Conservation (phyloP, 2,797 vertebrate species). For the Toxotes lorentzi region DNA sequence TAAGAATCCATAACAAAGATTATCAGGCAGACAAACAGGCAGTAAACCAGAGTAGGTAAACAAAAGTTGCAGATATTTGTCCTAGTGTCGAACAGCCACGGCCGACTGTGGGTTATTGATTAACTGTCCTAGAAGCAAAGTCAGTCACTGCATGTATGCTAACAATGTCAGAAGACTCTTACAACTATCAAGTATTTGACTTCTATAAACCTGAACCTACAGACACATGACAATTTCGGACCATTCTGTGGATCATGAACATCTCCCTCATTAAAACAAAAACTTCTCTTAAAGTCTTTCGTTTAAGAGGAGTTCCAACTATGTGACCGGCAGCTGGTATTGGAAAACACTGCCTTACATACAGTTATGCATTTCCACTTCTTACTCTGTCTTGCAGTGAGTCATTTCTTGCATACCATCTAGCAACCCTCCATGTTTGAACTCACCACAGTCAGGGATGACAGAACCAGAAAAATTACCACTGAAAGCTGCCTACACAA, state of each 20-base stretch:
- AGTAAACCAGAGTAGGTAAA: not conserved
- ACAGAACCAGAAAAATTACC: slow-evolving; percentile 38
- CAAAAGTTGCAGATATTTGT: not conserved
- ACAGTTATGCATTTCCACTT: slow-evolving; percentile 44
- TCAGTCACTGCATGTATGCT: not conserved
- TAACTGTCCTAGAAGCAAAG: not conserved
- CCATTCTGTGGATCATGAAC: not conserved
- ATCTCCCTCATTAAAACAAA: slow-evolving; percentile 8
- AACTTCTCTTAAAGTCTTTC: not conserved
- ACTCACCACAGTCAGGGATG: slow-evolving; percentile 18
- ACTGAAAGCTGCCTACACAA: slow-evolving; percentile 42
- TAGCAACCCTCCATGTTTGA: slow-evolving; percentile 29
- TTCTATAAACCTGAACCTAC: slow-evolving; percentile 5
- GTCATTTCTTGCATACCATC: slow-evolving; percentile 44
- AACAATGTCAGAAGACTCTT: slow-evolving; percentile 2
- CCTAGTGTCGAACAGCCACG: slow-evolving; percentile 1
- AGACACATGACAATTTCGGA: slow-evolving; percentile 10
- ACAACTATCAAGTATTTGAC: not conserved
- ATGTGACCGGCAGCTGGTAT: slow-evolving; percentile 17
- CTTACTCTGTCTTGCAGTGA: slow-evolving; percentile 45
- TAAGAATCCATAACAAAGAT: not conserved
- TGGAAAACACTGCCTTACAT: slow-evolving; percentile 36
- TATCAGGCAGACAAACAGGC: not conserved
- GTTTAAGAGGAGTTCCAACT: slow-evolving; percentile 10
- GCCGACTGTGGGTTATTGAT: not conserved